Base-by-base conservation (phyloP, 2,797 vertebrate species). In the Spinibarbus caldwelli region DNA sequence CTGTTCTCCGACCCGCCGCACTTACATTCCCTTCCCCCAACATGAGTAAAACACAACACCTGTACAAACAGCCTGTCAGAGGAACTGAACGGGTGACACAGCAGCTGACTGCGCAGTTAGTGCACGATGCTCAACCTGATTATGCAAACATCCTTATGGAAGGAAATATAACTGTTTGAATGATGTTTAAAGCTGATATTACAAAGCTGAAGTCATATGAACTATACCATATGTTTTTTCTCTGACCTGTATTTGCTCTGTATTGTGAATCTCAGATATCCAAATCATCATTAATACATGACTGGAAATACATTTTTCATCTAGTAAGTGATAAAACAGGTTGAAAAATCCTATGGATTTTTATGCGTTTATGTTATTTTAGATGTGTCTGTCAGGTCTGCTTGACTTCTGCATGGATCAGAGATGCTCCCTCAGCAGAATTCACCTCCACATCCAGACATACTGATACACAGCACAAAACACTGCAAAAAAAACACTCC, bases 31-130 rank as follows among this genome's bases (percentile, higher is more conserved):
- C 80, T 66, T 70, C 36, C 52, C 78, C 47, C 57, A 36, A 78
- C 78, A 80, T 6, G 31, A 49, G 64, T 89, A 91, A 90, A 86
- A 89, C 75, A 81, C 67, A 87, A 85, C 91, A 91, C 89, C 88
- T 91, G 90, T 87, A 88, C 84, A 91, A 91, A 91, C 89, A 91
- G 80, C 45, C 49, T 80, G 75, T 43, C 62, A 87, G 59, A 82
- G 14, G n/a, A 77, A 52, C 31, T 81, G 80, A 88, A 81, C 6
- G 57, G 78, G 76, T 77, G 83, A 85, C 36, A 73, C 36, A 62
- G 36, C 36, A 71, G 41, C 64, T 59, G 67, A 78, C 8, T 31
- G 64, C 14, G 17, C 14, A 62, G 36, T 19, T 7, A 43, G 12
- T 26, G 52, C 8, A 38, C 29, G 52, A 83, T 83, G 41, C 54